Evolutionary conservation across 30 jellyfish, hydroid and myxozoan genomes (phyloP), one percentile per base, ranked within the genome.

Genomic region (Pseudorhiza aurosa): DNA sequence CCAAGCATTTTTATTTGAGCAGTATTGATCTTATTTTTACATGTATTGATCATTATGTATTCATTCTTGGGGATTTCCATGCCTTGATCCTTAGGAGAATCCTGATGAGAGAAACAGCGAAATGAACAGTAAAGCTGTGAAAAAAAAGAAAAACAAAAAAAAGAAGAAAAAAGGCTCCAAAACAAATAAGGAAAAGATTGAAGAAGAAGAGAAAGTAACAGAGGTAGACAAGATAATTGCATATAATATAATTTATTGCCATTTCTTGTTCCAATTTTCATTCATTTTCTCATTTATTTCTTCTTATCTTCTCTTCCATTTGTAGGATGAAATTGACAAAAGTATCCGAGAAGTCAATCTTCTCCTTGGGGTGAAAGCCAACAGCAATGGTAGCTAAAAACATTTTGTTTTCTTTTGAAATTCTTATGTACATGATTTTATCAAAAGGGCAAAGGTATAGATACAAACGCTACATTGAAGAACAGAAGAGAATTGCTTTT

Each of bases 251-350:
- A 15, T 42, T 42, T 42, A 8, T 42, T 8, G 55, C 9, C 15
- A 8, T 8, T 42, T 42, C 55, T 8, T 42, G 55, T 42, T 8
- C 55, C 55, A 42, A 42, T 42, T 42, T 42, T 42, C 55, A 42
- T 42, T 15, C 9, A 8, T 42, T 42, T 42, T 42, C 9, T 42
- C 9, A 8, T 9, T 9, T 9, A 42, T 42, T 9, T 42, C 9
- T 42, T 42, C 15, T 42, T 42, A 42, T n/a, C n/a, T n/a, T n/a
- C n/a, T n/a, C n/a, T n/a, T 42, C 15, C 55, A 8, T 53, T 26
- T 49, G 21, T 31, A 84, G 86, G 95, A 84, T 73, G 95, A 84
- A 17, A 60, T 84, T 46, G 95, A 84, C 33, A 72, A 73, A 37
- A 72, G 95, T 70, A 31, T 84, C 1, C 45, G 88, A 45, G 95